Evolutionary conservation across 2,888 invertebrate species (phyloP).

Genomic region (Diadegma fenestrale): DNA sequence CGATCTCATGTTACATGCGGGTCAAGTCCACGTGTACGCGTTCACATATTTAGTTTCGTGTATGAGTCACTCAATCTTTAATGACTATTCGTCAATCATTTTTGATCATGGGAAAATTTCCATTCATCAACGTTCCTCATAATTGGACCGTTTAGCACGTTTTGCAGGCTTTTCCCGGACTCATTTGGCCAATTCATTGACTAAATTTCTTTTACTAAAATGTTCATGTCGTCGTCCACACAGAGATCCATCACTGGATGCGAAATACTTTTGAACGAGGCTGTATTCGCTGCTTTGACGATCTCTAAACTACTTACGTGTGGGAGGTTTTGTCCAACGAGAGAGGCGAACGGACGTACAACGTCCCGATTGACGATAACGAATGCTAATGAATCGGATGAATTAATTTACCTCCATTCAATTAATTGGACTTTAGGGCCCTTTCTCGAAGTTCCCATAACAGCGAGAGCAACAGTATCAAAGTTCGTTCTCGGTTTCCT

Average conservation of each 20-base stretch:
- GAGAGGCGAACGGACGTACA: slow-evolving; percentile 71
- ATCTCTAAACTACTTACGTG: slow-evolving; percentile 37
- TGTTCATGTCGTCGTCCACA: too few species aligned
- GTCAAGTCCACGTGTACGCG: slow-evolving; percentile 46
- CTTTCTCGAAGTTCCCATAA: slow-evolving; percentile 62
- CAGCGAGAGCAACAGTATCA: slow-evolving; percentile 41
- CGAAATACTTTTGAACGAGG: not conserved
- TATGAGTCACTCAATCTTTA: not conserved
- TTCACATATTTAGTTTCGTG: not conserved
- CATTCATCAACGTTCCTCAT: not conserved
- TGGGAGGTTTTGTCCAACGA: slow-evolving; percentile 53
- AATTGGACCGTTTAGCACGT: not conserved
- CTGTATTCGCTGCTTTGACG: slow-evolving; percentile 1
- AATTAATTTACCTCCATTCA: slow-evolving; percentile 83
- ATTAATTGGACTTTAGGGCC: slow-evolving; percentile 80
- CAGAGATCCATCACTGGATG: not conserved
- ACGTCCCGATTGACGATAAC: slow-evolving; percentile 80
- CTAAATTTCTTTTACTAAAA: too few species aligned
- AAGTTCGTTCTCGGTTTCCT: slow-evolving; percentile 63
- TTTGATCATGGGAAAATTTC: not conserved
- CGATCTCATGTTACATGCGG: slow-evolving; percentile 63
- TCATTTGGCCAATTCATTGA: not conserved
- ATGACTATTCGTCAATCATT: not conserved
- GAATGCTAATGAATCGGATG: slow-evolving; percentile 82
- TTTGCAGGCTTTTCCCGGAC: not conserved